These are phyloP conservation scores for Sisyra nigra DNA, from an alignment of 2,888 invertebrate species.

Conservation along the genomic window DNA sequence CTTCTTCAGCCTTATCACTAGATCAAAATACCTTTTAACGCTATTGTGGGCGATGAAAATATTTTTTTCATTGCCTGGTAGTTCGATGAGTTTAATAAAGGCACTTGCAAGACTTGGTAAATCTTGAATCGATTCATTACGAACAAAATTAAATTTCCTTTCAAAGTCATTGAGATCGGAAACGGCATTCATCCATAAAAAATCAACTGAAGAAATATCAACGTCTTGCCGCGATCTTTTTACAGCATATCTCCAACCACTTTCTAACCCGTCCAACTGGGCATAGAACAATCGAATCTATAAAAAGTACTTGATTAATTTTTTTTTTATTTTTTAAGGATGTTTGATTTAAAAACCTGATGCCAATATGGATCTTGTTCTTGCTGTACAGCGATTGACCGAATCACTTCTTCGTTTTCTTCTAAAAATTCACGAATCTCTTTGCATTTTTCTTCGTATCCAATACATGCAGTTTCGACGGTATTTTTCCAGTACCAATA, in stretches of 20 bases:
- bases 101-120: background rate
- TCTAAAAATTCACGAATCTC: conserved; percentile 45
- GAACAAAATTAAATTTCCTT: conserved; percentile 27
- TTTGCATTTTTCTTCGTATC: conserved; percentile 42
- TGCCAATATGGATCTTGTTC: conserved; percentile 62
- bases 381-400: conserved; percentile 34
- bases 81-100: background rate
- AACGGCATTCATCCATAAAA: conserved; percentile 57
- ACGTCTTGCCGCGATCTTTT: conserved; percentile 44
- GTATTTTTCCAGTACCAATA: conserved; percentile 66
- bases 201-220: conserved; percentile 40
- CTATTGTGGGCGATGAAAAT: conserved; percentile 68
- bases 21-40: conserved; percentile 42
- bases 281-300: conserved; percentile 56
- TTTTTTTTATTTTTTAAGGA: conserved; percentile 3
- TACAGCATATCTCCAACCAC: conserved; percentile 56
- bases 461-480: conserved; percentile 32
- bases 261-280: conserved; percentile 62
- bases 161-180: conserved; percentile 61
- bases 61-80: conserved; percentile 26
- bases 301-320: conserved; percentile 11
- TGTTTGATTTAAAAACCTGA: conserved; percentile 35
- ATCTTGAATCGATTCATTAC: conserved; percentile 23
- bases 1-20: background rate
- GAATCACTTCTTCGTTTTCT: conserved; percentile 44